Conservation (phyloP, 2,888 invertebrate genomes). For the Ichneumoninae sp. region DNA sequence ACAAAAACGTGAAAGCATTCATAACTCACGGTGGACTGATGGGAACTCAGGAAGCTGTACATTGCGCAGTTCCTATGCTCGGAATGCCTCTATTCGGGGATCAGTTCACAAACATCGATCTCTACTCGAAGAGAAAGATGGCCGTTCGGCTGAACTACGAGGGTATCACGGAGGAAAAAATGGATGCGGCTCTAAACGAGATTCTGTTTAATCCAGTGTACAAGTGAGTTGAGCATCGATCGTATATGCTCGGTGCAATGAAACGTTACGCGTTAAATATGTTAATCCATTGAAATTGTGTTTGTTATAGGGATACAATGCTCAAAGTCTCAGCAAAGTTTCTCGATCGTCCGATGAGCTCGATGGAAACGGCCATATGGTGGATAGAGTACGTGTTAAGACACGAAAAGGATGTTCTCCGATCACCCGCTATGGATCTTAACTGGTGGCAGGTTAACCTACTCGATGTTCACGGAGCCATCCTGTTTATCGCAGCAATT, state of each 20-base stretch:
- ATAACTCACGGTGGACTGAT: slow-evolving; percentile 76
- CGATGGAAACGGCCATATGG: slow-evolving; percentile 56
- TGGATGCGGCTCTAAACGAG: slow-evolving; percentile 72
- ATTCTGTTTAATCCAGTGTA: slow-evolving; percentile 74
- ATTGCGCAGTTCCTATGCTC: slow-evolving; percentile 73
- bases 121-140: slow-evolving; percentile 71
- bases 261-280: background rate
- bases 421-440: slow-evolving; percentile 60
- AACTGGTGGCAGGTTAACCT: slow-evolving; percentile 61
- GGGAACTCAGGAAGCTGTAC: slow-evolving; percentile 73
- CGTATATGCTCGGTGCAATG: background rate
- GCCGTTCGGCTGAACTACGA: slow-evolving; percentile 68
- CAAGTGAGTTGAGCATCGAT: slow-evolving; percentile 55
- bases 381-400: slow-evolving; percentile 62
- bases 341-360: slow-evolving; percentile 43
- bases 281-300: background rate
- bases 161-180: slow-evolving; percentile 69
- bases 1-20: slow-evolving; percentile 81
- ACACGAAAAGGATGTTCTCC: slow-evolving; percentile 43
- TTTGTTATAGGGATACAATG: slow-evolving; percentile 14
- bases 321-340: slow-evolving; percentile 19
- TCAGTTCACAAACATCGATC: slow-evolving; percentile 74
- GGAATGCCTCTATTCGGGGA: slow-evolving; percentile 75
- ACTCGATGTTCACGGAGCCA: slow-evolving; percentile 53
- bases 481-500: slow-evolving; percentile 12